A percentile compares a stretch with the other conserved stretches of the same genome.
These are phyloP conservation scores for Sardinella longiceps DNA, from an alignment of 2,797 vertebrate species.

Conservation along the genomic window DNA sequence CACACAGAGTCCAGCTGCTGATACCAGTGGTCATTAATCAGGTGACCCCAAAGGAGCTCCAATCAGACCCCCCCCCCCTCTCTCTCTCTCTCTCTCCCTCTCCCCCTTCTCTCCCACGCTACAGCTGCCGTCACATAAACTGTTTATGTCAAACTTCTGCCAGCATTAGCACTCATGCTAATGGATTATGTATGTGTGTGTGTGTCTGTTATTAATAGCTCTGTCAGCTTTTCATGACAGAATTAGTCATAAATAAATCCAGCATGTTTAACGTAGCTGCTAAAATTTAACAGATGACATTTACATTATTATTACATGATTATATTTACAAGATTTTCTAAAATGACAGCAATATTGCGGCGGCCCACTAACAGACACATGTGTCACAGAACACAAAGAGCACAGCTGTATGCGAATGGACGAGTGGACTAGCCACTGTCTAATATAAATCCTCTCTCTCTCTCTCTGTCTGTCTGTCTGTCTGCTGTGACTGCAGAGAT, in stretches of 20 bases:
- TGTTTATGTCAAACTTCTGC: not conserved
- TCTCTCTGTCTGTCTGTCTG: not conserved
- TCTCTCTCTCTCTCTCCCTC: no score
- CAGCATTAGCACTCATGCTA: not conserved
- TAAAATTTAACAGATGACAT: not conserved
- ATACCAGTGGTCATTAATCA: constrained; percentile 7
- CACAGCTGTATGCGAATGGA: not conserved
- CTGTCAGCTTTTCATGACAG: not conserved
- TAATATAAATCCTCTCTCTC: not conserved
- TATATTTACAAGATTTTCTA: no score
- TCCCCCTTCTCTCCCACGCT: not conserved
- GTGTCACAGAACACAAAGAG: not conserved
- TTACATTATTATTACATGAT: no score
- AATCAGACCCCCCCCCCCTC: not conserved
- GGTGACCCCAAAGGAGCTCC: not conserved
- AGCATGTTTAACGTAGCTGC: not conserved
- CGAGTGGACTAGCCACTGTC: not conserved
- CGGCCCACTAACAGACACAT: not conserved
- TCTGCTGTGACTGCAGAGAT: not conserved
- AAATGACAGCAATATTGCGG: not conserved
- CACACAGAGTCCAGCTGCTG: not conserved
- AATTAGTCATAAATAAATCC: not conserved
- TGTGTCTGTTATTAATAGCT: not conserved
- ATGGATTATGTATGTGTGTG: not conserved
- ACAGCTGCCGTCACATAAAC: not conserved